Conservation (phyloP, 2,888 invertebrate species). For the Anthrax anthrax region DNA sequence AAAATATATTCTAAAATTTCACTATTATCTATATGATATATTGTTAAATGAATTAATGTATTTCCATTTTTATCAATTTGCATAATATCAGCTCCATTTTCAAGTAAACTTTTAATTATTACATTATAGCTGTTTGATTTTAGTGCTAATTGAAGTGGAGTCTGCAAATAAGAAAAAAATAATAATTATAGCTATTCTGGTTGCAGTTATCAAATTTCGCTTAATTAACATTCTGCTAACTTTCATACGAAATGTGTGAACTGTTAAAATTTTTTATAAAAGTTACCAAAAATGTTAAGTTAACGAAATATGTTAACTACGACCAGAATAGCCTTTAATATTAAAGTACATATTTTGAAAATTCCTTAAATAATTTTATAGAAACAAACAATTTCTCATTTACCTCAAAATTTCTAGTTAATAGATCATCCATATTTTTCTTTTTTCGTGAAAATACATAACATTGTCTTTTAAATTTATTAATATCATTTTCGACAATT, state of each 20-base stretch:
- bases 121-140: constrained; percentile 17
- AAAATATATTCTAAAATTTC: constrained; percentile 12
- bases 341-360: too few species aligned
- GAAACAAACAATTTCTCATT: too few species aligned
- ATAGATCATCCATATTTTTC: constrained; percentile 5
- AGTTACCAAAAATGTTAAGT: too few species aligned
- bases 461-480: constrained; percentile 10
- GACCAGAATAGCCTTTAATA: too few species aligned
- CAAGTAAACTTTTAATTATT: constrained; percentile 19
- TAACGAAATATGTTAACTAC: too few species aligned
- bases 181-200: too few species aligned
- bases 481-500: constrained; percentile 10
- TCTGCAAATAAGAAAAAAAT: constrained; percentile 1
- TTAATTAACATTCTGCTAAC: too few species aligned
- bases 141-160: constrained; percentile 17
- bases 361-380: too few species aligned
- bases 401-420: constrained; percentile 1
- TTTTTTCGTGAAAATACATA: constrained; percentile 11
- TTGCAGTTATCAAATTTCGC: too few species aligned
- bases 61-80: constrained; percentile 22
- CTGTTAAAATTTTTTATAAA: too few species aligned
- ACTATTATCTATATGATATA: constrained; percentile 17
- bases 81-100: constrained; percentile 17
- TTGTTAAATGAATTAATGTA: constrained; percentile 25
- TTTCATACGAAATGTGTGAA: too few species aligned